Percentiles rank a stretch among this genome's conserved stretches.
Conservation (phyloP, 1,140 invertebrate species). For the Drosophila gunungcola region DNA sequence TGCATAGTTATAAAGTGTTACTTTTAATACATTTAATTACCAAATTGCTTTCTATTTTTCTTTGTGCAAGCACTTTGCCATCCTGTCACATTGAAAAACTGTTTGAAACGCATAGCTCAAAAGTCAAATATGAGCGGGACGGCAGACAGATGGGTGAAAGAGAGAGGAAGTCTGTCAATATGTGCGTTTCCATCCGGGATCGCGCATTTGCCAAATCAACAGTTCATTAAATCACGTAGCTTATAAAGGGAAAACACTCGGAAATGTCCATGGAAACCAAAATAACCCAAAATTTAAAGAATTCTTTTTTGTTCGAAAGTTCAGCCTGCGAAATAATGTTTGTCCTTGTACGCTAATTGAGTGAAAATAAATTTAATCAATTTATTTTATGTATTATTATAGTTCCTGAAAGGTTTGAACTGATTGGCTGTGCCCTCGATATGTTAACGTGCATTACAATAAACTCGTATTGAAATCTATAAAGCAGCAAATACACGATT, state of each 20-base stretch:
- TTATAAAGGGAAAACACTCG: conserved; percentile 2
- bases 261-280: conserved; percentile 3
- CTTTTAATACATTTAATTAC: neutral
- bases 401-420: neutral
- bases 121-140: conserved; percentile 69
- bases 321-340: neutral
- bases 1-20: no score
- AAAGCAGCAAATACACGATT: conserved; percentile 19
- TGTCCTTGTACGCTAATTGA: neutral
- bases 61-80: neutral
- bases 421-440: conserved; percentile 14
- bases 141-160: conserved; percentile 5
- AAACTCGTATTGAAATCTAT: conserved; percentile 15
- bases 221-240: conserved; percentile 70
- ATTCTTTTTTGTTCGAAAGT: neutral
- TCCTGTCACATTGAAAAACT: conserved; percentile 48
- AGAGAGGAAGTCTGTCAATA: conserved; percentile 45
- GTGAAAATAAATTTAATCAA: neutral
- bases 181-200: conserved; percentile 48
- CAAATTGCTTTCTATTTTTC: neutral
- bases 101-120: conserved; percentile 68
- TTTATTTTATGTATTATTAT: neutral
- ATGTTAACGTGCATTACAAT: conserved; percentile 9
- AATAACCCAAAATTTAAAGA: neutral
- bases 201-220: conserved; percentile 64